phyloP scores from a whole-genome alignment of 1,140 invertebrate genomes.

The Linepithema humile region DNA sequence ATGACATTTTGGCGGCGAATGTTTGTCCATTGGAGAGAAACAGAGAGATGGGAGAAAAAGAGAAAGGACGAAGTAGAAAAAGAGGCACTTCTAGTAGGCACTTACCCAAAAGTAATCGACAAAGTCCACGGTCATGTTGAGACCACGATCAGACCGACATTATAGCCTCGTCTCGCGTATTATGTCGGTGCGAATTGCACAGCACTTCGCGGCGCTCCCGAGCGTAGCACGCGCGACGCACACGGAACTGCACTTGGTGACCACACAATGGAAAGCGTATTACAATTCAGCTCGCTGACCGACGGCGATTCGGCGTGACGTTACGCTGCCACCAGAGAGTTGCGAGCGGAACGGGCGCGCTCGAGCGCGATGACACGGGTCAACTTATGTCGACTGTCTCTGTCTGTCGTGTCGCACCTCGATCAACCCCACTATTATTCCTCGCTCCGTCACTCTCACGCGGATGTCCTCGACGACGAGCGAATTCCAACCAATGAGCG shows the following conservation, averaged over 20 bases:
- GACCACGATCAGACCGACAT: constrained; percentile 79
- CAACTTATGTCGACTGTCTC: constrained; percentile 65
- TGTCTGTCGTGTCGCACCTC: constrained; percentile 34
- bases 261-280: constrained; percentile 8
- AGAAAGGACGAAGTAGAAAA: background rate
- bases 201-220: no score
- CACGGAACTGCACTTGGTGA: constrained; percentile 10
- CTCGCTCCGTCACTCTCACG: background rate
- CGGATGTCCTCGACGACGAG: background rate
- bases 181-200: constrained; percentile 49
- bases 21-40: background rate
- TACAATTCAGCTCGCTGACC: constrained; percentile 37
- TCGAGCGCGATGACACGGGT: constrained; percentile 66
- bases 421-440: background rate
- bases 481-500: background rate
- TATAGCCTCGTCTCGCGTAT: constrained; percentile 55
- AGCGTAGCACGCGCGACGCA: constrained; percentile 16
- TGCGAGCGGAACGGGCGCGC: constrained; percentile 65
- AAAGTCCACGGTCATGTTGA: constrained; percentile 91
- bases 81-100: constrained; percentile 41
- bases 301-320: constrained; percentile 24
- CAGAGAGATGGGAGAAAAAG: background rate
- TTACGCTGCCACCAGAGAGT: constrained; percentile 47
- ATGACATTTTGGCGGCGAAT: background rate
- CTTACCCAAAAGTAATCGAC: constrained; percentile 93